These are phyloP conservation scores for Hippocampus comes DNA, from an alignment of 2,113 vertebrate species.

Conservation along the genomic window DNA sequence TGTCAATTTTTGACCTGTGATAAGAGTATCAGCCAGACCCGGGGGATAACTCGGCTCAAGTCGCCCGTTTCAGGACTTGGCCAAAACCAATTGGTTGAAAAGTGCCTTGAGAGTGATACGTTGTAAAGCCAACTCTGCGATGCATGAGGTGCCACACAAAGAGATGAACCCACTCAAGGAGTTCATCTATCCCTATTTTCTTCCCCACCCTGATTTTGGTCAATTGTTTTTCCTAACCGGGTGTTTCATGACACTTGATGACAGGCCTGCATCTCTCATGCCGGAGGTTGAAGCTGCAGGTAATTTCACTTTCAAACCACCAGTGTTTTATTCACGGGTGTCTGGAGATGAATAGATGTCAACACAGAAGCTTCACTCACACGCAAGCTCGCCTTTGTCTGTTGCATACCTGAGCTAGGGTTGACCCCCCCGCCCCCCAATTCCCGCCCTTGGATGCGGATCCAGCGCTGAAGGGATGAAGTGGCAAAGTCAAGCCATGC, in stretches of 20 bases:
- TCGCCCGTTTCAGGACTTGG: too few relatives aligned
- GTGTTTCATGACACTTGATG: conserved; percentile 48
- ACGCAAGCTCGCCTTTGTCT: conserved; percentile 46
- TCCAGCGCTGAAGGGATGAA: conserved; percentile 27
- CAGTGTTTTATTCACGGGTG: conserved; percentile 42
- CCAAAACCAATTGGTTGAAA: neutral
- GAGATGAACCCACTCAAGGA: conserved; percentile 16
- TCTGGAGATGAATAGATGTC: conserved; percentile 51
- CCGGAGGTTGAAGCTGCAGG: conserved; percentile 55
- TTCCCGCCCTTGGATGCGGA: conserved; percentile 1
- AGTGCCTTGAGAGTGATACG: neutral
- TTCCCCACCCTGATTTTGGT: conserved; percentile 34
- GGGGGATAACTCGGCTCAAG: too few relatives aligned
- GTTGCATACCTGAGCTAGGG: conserved; percentile 55
- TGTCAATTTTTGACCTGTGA: too few relatives aligned
- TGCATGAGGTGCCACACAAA: conserved; percentile 25
- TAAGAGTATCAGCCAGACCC: too few relatives aligned
- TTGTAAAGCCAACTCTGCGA: conserved; percentile 18
- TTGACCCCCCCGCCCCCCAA: conserved; percentile 16
- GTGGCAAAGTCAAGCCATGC: conserved; percentile 29
- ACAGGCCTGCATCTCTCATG: conserved; percentile 44
- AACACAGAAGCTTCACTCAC: conserved; percentile 42
- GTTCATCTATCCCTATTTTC: conserved; percentile 35
- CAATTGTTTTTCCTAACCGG: conserved; percentile 39
- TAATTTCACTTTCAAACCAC: conserved; percentile 59